Evolutionary conservation across 2,888 invertebrate genomes (phyloP).

Genomic region (Drosophila rellima): DNA sequence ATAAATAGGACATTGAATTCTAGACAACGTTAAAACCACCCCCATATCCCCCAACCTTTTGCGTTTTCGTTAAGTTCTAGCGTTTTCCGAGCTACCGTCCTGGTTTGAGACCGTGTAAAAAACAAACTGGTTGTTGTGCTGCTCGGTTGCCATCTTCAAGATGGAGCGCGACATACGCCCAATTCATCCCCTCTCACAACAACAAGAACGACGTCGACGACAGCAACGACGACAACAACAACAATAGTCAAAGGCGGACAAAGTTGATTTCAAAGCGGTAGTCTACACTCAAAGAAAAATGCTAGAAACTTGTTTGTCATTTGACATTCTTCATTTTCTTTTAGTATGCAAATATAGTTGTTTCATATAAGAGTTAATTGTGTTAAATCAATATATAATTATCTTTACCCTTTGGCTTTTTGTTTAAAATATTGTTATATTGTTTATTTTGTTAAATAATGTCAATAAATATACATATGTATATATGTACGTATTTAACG

Average conservation of each 20-base stretch:
- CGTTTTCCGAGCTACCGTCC: constrained; percentile 33
- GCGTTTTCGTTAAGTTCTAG: constrained; percentile 22
- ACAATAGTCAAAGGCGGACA: constrained; percentile 10
- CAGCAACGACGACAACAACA: constrained; percentile 18
- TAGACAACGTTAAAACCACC: constrained; percentile 62
- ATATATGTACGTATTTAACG: too few relatives aligned
- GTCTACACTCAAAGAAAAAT: constrained; percentile 65
- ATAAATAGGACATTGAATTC: constrained; percentile 39
- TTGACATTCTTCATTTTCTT: constrained; percentile 2
- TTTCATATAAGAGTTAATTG: neutral
- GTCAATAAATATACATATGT: neutral
- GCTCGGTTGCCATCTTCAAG: constrained; percentile 75
- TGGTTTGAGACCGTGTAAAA: constrained; percentile 21
- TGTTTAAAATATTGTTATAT: too few relatives aligned
- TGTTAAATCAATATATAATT: neutral
- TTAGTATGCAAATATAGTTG: neutral
- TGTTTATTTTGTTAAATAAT: neutral
- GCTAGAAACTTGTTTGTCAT: constrained; percentile 44
- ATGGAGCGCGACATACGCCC: constrained; percentile 60
- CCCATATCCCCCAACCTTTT: constrained; percentile 33
- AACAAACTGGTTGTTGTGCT: constrained; percentile 61
- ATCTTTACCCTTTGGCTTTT: too few relatives aligned
- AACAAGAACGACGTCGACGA: constrained; percentile 29
- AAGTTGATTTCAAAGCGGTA: constrained; percentile 45
- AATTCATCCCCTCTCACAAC: constrained; percentile 69